phyloP scores from a whole-genome alignment of 2,113 vertebrate species.

The Dolichallabes microphthalmus region DNA sequence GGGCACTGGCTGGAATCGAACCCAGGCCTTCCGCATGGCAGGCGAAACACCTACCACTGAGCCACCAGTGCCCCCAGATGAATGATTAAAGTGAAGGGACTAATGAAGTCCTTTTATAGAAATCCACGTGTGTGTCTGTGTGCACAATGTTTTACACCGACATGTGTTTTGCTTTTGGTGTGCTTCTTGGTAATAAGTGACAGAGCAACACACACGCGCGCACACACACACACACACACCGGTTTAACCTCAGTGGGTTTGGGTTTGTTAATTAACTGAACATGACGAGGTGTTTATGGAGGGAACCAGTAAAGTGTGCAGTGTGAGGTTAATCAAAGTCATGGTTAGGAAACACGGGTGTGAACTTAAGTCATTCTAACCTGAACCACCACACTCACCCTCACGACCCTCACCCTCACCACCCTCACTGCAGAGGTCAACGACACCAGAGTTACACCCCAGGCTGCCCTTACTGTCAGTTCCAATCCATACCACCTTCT shows the following conservation, averaged over 20 bases:
- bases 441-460: neutral
- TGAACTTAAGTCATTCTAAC: neutral
- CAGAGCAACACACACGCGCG: no score
- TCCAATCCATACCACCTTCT: neutral
- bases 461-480: neutral
- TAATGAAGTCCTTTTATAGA: neutral
- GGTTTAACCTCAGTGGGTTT: neutral
- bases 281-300: neutral
- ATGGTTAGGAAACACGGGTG: neutral
- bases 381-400: no score
- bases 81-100: neutral
- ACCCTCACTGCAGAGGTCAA: slow-evolving; percentile 7
- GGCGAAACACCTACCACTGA: no score
- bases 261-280: neutral
- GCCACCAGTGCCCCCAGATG: no score
- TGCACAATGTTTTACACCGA: neutral
- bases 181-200: neutral
- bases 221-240: neutral
- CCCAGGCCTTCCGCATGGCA: no score
- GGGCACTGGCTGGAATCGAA: no score
- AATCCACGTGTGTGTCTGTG: neutral
- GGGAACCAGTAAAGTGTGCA: neutral
- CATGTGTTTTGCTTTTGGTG: no score
- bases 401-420: no score
- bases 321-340: neutral